Percentiles rank a stretch among this genome's conserved stretches.
Evolutionary conservation across 2,113 vertebrate species (phyloP).

Genomic region (Cardinalis cardinalis): DNA sequence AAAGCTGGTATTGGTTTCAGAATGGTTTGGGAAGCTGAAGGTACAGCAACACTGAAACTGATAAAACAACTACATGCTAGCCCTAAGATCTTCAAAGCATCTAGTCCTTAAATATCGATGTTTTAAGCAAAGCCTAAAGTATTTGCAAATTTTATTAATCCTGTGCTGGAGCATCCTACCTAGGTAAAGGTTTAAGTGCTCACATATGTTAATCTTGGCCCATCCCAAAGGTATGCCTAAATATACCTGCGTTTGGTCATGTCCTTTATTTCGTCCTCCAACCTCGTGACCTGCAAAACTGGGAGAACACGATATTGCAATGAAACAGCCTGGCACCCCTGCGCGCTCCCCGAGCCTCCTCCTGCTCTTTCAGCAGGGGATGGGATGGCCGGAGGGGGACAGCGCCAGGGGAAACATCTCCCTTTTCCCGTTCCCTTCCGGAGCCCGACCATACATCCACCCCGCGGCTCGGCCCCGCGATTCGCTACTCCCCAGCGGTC

Average conservation of each 20-base stretch:
- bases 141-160: background rate
- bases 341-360: background rate
- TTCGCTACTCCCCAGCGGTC: background rate
- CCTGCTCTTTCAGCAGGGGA: background rate
- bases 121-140: background rate
- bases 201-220: background rate
- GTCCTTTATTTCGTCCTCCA: background rate
- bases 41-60: background rate
- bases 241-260: background rate
- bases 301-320: background rate
- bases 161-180: rapidly evolving
- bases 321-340: too few relatives aligned
- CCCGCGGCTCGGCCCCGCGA: rapidly evolving
- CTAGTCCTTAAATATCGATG: background rate
- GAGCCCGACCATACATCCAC: rapidly evolving
- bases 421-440: too few relatives aligned
- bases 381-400: too few relatives aligned
- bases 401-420: rapidly evolving
- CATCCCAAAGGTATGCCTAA: background rate
- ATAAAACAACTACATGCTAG: background rate
- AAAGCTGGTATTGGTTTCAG: background rate
- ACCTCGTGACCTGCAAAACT: too few relatives aligned
- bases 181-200: too few relatives aligned
- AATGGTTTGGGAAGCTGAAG: background rate
- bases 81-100: background rate